Percentiles rank a stretch among this genome's conserved stretches.
phyloP scores from a whole-genome alignment of 2,888 invertebrate species.

The Drosophila lutescens region DNA sequence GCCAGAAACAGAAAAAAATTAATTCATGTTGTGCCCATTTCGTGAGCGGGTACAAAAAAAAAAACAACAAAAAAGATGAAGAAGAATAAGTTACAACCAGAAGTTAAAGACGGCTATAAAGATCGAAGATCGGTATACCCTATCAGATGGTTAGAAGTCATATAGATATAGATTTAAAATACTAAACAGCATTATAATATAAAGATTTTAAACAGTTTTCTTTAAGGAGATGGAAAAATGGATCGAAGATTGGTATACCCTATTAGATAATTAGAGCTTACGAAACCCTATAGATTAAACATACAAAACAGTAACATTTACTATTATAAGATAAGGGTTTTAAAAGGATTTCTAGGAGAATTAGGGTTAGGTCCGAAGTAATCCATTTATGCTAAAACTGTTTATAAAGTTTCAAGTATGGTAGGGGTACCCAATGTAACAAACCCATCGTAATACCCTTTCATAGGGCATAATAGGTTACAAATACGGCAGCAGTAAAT shows the following conservation, averaged over 20 bases:
- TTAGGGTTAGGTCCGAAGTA: neutral
- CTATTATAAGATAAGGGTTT: too few relatives aligned
- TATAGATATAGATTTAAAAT: too few relatives aligned
- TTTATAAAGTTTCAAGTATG: neutral
- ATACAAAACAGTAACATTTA: too few relatives aligned
- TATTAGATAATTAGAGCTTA: too few relatives aligned
- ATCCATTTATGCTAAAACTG: neutral
- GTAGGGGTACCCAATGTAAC: neutral
- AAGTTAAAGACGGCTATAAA: neutral
- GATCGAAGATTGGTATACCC: too few relatives aligned
- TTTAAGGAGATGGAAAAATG: too few relatives aligned
- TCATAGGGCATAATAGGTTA: slow-evolving; percentile 17
- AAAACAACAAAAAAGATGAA: slow-evolving; percentile 14
- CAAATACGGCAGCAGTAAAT: slow-evolving; percentile 21
- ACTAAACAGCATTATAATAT: too few relatives aligned
- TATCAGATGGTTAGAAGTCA: neutral
- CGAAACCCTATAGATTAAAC: neutral
- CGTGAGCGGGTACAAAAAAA: slow-evolving; percentile 56
- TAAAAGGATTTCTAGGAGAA: neutral
- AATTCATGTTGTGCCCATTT: slow-evolving; percentile 80
- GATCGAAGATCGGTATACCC: neutral
- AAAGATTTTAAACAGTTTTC: too few relatives aligned
- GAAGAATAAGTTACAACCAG: slow-evolving; percentile 38
- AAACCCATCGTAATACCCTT: neutral
- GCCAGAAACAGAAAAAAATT: slow-evolving; percentile 61